phyloP scores from a whole-genome alignment of 1,140 invertebrate species.

The Plectus sambesii region DNA sequence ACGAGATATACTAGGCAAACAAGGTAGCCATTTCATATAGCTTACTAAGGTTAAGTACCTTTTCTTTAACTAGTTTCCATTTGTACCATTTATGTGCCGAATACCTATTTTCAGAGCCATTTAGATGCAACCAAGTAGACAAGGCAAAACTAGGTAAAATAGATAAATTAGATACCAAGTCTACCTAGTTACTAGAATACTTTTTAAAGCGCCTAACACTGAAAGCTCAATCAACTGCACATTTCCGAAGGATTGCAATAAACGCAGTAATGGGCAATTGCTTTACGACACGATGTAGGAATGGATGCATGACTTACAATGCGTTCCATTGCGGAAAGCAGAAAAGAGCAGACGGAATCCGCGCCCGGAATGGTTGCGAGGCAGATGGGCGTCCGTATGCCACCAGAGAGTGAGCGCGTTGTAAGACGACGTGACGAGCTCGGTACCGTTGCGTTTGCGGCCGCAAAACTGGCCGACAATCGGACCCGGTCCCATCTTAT shows the following conservation, averaged over 20 bases:
- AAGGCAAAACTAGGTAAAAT: too few species aligned
- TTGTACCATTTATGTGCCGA: background rate
- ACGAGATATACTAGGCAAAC: too few species aligned
- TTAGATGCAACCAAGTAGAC: too few species aligned
- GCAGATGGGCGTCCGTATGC: constrained; percentile 20
- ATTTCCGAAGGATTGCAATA: too few species aligned
- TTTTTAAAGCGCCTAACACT: too few species aligned
- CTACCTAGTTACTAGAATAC: too few species aligned
- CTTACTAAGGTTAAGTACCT: too few species aligned
- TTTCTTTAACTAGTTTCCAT: too few species aligned
- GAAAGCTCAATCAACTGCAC: too few species aligned
- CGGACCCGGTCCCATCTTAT: constrained; percentile 20
- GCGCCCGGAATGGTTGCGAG: constrained; percentile 6
- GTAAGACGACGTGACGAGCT: constrained; percentile 17
- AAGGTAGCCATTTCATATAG: too few species aligned
- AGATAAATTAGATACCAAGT: too few species aligned
- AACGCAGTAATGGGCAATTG: too few species aligned
- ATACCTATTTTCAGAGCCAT: constrained; percentile 12
- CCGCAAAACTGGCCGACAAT: constrained; percentile 27
- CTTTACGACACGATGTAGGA: background rate
- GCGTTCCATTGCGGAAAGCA: constrained; percentile 14
- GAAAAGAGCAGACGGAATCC: constrained; percentile 22
- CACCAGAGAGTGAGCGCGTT: constrained; percentile 27
- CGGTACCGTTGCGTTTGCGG: constrained; percentile 7
- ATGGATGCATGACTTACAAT: constrained; percentile 4